Base-by-base conservation (phyloP, 1,140 invertebrate genomes). In the Andrena cerasifolii region DNA sequence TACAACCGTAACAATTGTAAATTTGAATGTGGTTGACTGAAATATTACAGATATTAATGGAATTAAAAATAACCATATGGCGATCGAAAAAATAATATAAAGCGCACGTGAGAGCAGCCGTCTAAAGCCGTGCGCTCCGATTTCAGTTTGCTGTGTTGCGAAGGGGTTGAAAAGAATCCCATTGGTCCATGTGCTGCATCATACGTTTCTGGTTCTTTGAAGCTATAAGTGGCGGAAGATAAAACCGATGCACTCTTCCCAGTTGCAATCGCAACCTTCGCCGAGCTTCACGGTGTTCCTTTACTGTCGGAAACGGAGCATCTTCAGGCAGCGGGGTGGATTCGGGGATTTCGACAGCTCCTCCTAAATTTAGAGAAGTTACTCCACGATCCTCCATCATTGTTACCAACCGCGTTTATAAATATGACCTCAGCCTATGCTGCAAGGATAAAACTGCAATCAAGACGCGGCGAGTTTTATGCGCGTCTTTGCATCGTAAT, bases 311-410 rank as follows among this genome's bases (percentile, higher is more conserved):
- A 26, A 47, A n/a, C 31, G 47, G 10, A 14, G 26, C 26, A 54
- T 79, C 40, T 53, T 24, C 54, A 47, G 43, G 10, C 2, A 21
- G 24, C 24, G 26, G 75, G 67, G 68, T 47, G 18, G 10, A n/a
- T 45, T 26, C 54, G 47, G 1, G 21, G 6, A 59, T 78, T 83
- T 66, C 54, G 67, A 56, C 53, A 73, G 24, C n/a, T 45, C 6
- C 31, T 21, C 62, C 73, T 83, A 82, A 83, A 71, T 83, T 82
- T 83, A 82, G 80, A 77, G 36, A 18, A 43, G 45, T 5, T 45
- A 21, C 45, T 18, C 43, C 62, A 75, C 59, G 47, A 63, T 75
- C 63, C 74, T 62, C 78, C 74, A 67, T 78, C 49, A 49, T 73
- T 45, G 31, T 43, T n/a, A 56, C 18, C 12, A 61, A 24, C 26